Conservation (phyloP, 2,797 vertebrate species). For the Rallus crepitans region DNA sequence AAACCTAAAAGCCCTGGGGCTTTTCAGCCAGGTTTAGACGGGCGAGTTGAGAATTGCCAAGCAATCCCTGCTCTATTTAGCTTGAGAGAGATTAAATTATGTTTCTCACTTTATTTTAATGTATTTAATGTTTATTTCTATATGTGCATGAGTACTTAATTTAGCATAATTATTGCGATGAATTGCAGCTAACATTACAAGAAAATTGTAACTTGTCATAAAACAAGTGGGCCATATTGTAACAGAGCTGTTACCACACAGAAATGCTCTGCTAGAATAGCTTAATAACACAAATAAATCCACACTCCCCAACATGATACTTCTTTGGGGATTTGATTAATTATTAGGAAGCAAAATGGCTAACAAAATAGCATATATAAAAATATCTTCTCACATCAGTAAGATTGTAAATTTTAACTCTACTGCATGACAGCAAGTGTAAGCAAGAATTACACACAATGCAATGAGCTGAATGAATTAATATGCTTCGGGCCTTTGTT, state of each 20-base stretch:
- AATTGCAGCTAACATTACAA: conserved; percentile 80
- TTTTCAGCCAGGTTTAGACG: background rate
- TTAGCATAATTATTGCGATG: conserved; percentile 83
- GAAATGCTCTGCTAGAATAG: conserved; percentile 65
- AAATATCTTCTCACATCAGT: conserved; percentile 77
- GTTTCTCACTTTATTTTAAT: conserved; percentile 69
- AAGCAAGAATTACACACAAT: conserved; percentile 79
- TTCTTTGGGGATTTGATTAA: conserved; percentile 77
- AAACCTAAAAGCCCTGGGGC: background rate
- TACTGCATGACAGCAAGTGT: conserved; percentile 72
- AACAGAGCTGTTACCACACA: conserved; percentile 66
- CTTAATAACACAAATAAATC: conserved; percentile 76
- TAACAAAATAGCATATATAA: conserved; percentile 78
- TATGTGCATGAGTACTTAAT: conserved; percentile 77
- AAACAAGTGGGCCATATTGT: conserved; percentile 76
- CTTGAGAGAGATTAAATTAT: conserved; percentile 57
- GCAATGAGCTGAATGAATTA: conserved; percentile 70
- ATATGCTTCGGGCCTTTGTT: conserved; percentile 65
- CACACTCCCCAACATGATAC: conserved; percentile 47
- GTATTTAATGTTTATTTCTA: conserved; percentile 79
- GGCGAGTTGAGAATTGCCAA: background rate
- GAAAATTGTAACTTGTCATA: conserved; percentile 85
- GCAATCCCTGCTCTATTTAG: background rate
- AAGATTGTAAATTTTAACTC: conserved; percentile 78
- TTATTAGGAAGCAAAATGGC: conserved; percentile 79